phyloP scores from a whole-genome alignment of 2,113 vertebrate genomes.

The Salvator merianae region DNA sequence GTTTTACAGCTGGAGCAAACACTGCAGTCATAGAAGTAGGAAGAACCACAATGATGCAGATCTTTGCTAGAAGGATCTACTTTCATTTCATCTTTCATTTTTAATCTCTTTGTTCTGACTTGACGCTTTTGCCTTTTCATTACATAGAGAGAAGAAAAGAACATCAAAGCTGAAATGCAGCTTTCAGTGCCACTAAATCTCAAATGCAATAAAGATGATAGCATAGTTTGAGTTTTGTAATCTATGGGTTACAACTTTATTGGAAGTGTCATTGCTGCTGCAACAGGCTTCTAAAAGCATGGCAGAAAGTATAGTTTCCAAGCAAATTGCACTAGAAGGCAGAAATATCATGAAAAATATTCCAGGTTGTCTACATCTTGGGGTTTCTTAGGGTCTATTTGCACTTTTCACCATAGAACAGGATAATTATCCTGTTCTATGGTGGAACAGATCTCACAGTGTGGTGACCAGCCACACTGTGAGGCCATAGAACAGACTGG shows the following conservation, averaged over 20 bases:
- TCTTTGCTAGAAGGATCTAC: not conserved
- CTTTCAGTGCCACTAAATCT: not conserved
- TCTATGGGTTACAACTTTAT: not conserved
- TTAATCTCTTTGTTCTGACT: not conserved
- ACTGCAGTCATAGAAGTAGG: too few relatives aligned
- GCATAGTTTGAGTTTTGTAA: not conserved
- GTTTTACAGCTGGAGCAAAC: too few relatives aligned
- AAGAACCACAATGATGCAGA: too few relatives aligned
- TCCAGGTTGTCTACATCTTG: not conserved
- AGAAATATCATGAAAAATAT: not conserved
- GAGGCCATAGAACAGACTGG: too few relatives aligned
- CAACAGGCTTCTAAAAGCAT: fast-evolving
- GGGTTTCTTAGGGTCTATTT: slow-evolving; percentile 1
- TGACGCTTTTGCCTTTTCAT: not conserved
- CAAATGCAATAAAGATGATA: not conserved
- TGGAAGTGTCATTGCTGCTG: not conserved
- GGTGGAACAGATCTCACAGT: too few relatives aligned
- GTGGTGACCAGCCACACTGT: too few relatives aligned
- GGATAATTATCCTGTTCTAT: too few relatives aligned
- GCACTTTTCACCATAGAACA: too few relatives aligned
- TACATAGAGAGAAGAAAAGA: not conserved
- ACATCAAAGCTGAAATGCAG: not conserved
- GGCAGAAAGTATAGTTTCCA: not conserved
- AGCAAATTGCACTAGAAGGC: not conserved
- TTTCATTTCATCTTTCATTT: not conserved